phyloP scores from a whole-genome alignment of 2,888 invertebrate genomes.

The Trichogramma evanescens region DNA sequence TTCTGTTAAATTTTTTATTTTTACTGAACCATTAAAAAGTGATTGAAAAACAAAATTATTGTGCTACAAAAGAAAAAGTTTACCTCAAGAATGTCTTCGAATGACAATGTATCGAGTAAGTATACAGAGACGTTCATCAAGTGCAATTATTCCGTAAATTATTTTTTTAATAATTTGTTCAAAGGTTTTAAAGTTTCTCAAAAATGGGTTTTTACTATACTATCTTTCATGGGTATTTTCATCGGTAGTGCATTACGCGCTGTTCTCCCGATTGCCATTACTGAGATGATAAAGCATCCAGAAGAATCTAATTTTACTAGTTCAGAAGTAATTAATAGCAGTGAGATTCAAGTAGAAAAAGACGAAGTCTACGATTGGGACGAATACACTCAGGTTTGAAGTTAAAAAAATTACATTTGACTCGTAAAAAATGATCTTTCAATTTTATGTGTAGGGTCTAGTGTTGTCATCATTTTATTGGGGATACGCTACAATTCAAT shows the following conservation, averaged over 20 bases:
- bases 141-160: no score
- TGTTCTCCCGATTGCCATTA: constrained; percentile 61
- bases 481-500: not conserved
- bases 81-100: no score
- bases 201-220: constrained; percentile 42
- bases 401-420: not conserved
- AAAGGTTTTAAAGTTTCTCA: constrained; percentile 24
- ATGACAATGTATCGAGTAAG: no score
- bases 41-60: no score
- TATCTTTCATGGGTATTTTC: constrained; percentile 61
- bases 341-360: not conserved
- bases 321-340: not conserved
- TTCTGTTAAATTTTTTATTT: no score
- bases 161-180: not conserved
- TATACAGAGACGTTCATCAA: no score
- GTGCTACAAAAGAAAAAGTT: no score
- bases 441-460: not conserved
- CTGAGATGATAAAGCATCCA: constrained; percentile 52
- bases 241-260: constrained; percentile 68
- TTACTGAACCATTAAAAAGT: no score
- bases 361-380: not conserved
- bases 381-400: not conserved
- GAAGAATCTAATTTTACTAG: not conserved
- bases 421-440: not conserved
- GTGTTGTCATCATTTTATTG: not conserved